phyloP scores from a whole-genome alignment of 2,113 vertebrate species.

The Serinus canaria region DNA sequence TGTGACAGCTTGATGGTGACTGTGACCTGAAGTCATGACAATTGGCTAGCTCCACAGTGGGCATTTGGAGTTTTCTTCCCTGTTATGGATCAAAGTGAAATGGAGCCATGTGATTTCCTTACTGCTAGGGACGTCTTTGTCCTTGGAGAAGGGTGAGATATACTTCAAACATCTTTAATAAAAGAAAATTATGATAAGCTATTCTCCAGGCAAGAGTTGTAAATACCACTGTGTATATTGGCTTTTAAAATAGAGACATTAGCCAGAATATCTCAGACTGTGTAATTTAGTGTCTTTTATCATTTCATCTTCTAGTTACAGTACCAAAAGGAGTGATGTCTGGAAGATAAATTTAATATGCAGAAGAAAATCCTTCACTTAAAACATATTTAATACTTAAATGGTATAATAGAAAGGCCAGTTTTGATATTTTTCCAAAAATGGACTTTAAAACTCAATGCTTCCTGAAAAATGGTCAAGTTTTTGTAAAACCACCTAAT shows the following conservation, averaged over 20 bases:
- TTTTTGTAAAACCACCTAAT: background rate
- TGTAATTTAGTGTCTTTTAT: conserved; percentile 36
- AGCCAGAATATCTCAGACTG: conserved; percentile 33
- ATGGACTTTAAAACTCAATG: background rate
- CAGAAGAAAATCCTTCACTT: conserved; percentile 2
- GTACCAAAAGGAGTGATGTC: background rate
- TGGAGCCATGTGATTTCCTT: background rate
- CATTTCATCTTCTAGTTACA: conserved; percentile 7
- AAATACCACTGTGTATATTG: conserved; percentile 35
- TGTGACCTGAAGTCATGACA: background rate
- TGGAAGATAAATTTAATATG: conserved; percentile 37
- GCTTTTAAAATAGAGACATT: conserved; percentile 23
- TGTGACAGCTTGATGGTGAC: background rate
- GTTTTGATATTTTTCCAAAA: conserved; percentile 31
- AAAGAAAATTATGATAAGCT: conserved; percentile 23
- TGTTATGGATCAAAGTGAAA: background rate
- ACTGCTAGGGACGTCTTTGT: background rate
- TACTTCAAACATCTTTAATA: conserved; percentile 40
- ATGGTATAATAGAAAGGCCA: background rate
- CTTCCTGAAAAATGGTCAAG: background rate
- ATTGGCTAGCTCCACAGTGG: background rate
- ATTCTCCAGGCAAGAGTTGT: conserved; percentile 31
- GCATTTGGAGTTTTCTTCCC: background rate
- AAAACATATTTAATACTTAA: conserved; percentile 6
- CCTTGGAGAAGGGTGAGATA: background rate